These are phyloP conservation scores for Eretmocerus hayati DNA, from an alignment of 2,888 invertebrate species.

Conservation along the genomic window DNA sequence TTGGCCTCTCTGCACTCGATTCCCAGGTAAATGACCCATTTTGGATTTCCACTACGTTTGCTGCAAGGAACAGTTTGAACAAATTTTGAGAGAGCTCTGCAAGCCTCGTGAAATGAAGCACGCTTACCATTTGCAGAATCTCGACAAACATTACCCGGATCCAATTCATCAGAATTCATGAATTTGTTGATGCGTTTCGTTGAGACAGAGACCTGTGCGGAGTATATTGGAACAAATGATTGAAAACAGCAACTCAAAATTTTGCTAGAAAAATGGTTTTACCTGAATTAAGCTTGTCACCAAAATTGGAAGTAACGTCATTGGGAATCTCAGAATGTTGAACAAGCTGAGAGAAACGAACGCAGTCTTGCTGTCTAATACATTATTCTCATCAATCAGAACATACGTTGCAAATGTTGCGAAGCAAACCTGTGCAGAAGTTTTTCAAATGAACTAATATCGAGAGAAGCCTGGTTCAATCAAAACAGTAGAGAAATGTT, in stretches of 20 bases:
- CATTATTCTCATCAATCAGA: conserved; percentile 73
- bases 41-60: conserved; percentile 71
- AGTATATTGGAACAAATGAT: neutral
- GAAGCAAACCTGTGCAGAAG: conserved; percentile 70
- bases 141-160: conserved; percentile 69
- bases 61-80: conserved; percentile 47
- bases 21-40: conserved; percentile 89
- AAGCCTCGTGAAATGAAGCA: conserved; percentile 8
- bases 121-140: conserved; percentile 64
- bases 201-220: conserved; percentile 68
- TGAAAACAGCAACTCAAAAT: neutral
- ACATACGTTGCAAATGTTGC: conserved; percentile 87
- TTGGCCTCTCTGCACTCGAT: conserved; percentile 54
- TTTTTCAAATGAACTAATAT: neutral
- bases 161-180: conserved; percentile 85
- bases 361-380: conserved; percentile 82
- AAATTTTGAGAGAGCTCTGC: conserved; percentile 2
- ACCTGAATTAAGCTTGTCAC: conserved; percentile 87
- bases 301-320: conserved; percentile 94
- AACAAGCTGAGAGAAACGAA: conserved; percentile 96
- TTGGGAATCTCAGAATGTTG: conserved; percentile 93
- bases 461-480: neutral
- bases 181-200: conserved; percentile 86
- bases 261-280: conserved; percentile 48
- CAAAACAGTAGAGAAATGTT: neutral